phyloP scores from a whole-genome alignment of 2,888 invertebrate genomes.

The Hylaea fasciaria region DNA sequence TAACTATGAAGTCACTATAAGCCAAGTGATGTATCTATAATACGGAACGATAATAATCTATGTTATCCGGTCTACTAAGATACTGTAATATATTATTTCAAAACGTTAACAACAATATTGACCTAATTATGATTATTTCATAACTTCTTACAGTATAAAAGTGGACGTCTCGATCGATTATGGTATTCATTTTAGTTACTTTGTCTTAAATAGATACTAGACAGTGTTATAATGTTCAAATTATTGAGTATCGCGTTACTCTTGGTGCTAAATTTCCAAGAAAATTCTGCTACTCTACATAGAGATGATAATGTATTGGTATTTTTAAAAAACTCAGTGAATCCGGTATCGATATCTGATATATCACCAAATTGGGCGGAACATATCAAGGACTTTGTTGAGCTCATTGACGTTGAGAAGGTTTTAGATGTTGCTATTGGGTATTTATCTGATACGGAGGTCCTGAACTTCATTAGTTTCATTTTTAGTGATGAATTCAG shows the following conservation, averaged over 20 bases:
- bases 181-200: constrained; percentile 21
- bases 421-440: constrained; percentile 46
- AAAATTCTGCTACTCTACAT: constrained; percentile 22
- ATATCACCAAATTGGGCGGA: constrained; percentile 44
- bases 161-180: constrained; percentile 3
- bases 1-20: constrained; percentile 30
- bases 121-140: constrained; percentile 40
- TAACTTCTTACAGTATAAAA: constrained; percentile 36
- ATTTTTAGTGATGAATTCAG: constrained; percentile 50
- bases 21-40: constrained; percentile 31
- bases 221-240: constrained; percentile 38
- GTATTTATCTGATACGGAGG: constrained; percentile 54
- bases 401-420: constrained; percentile 51
- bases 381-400: constrained; percentile 51
- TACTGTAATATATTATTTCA: constrained; percentile 33
- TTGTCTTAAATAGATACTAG: constrained; percentile 3
- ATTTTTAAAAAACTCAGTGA: neutral
- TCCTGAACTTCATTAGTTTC: constrained; percentile 50
- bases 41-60: constrained; percentile 27
- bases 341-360: constrained; percentile 1
- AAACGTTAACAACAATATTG: constrained; percentile 34
- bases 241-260: constrained; percentile 33
- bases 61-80: constrained; percentile 34
- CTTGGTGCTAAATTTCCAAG: constrained; percentile 25
- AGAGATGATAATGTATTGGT: constrained; percentile 19